A percentile compares a stretch with the other conserved stretches of the same genome.
These are phyloP conservation scores for Xiphorhynchus elegans DNA, from an alignment of 2,113 vertebrate species.

Conservation along the genomic window DNA sequence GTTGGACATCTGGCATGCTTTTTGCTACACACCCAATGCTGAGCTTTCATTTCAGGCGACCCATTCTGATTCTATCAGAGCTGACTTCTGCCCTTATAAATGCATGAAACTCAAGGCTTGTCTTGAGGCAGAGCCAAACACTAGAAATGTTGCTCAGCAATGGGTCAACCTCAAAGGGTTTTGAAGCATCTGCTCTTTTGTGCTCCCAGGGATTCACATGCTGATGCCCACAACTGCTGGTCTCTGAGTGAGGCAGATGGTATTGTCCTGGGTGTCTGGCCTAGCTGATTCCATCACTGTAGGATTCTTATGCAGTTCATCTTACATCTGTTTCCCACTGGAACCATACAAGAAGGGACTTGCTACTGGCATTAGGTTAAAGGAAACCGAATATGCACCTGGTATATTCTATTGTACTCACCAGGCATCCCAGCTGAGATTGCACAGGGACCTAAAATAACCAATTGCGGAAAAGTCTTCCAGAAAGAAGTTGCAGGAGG, in stretches of 20 bases:
- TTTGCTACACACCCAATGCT: conserved; percentile 62
- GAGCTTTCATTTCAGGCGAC: conserved; percentile 57
- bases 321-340: conserved; percentile 41
- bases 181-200: conserved; percentile 59
- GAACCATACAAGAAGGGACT: conserved; percentile 53
- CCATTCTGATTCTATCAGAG: conserved; percentile 63
- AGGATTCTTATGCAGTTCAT: conserved; percentile 45
- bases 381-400: not conserved
- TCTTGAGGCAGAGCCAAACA: conserved; percentile 47
- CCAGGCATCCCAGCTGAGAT: not conserved
- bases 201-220: conserved; percentile 51
- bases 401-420: not conserved
- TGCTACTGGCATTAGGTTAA: conserved; percentile 8
- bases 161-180: conserved; percentile 65
- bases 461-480: not conserved
- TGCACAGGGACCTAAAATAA: not conserved
- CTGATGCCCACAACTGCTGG: conserved; percentile 23
- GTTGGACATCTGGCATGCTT: conserved; percentile 58
- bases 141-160: conserved; percentile 28
- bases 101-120: conserved; percentile 38
- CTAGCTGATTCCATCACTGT: conserved; percentile 54
- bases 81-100: conserved; percentile 61
- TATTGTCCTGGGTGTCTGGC: conserved; percentile 51
- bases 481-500: not conserved
- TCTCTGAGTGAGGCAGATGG: conserved; percentile 49